Base-by-base conservation (phyloP, 2,888 invertebrate species). In the Lydus trimaculatus region DNA sequence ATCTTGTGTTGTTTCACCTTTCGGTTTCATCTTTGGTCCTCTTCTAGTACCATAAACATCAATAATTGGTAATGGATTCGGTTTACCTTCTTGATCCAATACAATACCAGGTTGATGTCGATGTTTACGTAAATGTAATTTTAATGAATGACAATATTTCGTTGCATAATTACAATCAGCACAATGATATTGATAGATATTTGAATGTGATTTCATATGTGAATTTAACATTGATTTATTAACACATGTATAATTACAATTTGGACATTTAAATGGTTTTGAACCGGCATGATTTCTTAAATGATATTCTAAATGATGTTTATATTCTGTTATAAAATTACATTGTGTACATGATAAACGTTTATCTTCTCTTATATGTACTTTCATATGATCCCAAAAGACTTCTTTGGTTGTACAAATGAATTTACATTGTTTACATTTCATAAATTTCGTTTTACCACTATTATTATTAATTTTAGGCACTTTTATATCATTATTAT, bases 191-290 rank as follows among this genome's bases (percentile, higher is more conserved):
- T 96, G 97, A 81, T 97, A 97, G 0, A 97, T 88, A 74, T 92
- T 93, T 0, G 94, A 94, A 85, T 99, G 99, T 0, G 96, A 97
- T 83, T 99, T 99, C 82, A 97, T 90, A 83, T 99, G 99, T 0
- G 97, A 98, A 85, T 97, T 99, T 65, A 99, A 88, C 99, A 99
- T 99, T 0, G 98, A 98, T 84, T 98, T 97, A 87, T 97, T 98
- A n/a, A 98, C 97, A 83, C 98, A 98, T 0, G 92, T 90, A 81
- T 97, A 97, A 20, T 90, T 88, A 84, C 98, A 99, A 81, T 95
- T 92, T 72, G 90, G 89, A 85, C 98, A 99, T 83, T 94, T 94
- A 87, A 95, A 98, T 1, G 99, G 99, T 83, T 99, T 99, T 0
- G 94, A 93, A 48, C 97, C 97, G 78, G 92, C 90, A 85, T 99